Conservation (phyloP, 2,888 invertebrate species). For the Coelopa pilipes region DNA sequence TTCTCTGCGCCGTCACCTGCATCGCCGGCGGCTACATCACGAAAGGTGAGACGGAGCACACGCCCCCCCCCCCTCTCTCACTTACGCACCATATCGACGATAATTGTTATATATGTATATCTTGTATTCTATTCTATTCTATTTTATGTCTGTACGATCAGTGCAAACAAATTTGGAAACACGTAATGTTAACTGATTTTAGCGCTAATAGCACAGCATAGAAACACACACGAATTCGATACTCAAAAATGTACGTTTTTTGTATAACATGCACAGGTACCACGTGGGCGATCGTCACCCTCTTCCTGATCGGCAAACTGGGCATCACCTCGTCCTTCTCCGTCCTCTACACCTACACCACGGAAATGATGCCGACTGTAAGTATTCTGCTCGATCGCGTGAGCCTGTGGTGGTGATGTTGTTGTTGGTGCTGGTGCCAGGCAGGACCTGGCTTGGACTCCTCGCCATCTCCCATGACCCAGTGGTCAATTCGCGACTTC, state of each 20-base stretch:
- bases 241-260: not conserved
- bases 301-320: conserved; percentile 74
- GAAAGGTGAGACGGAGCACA: conserved; percentile 58
- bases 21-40: conserved; percentile 70
- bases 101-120: not conserved
- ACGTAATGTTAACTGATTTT: conserved; percentile 47
- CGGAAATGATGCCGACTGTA: conserved; percentile 67
- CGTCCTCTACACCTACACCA: conserved; percentile 72
- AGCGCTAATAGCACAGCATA: not conserved
- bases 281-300: conserved; percentile 69
- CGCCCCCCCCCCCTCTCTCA: not conserved
- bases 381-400: conserved; percentile 21
- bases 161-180: conserved; percentile 50
- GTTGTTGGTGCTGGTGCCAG: too few relatives aligned
- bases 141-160: conserved; percentile 40
- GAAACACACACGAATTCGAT: conserved; percentile 8
- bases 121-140: conserved; percentile 27
- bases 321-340: conserved; percentile 75
- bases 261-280: conserved; percentile 58
- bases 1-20: conserved; percentile 70
- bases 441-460: too few relatives aligned
- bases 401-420: too few relatives aligned
- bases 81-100: not conserved
- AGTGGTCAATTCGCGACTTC: too few relatives aligned
- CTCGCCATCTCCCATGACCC: too few relatives aligned